These are phyloP conservation scores for Hyppa rectilinea DNA, from an alignment of 2,888 invertebrate species.

Conservation along the genomic window DNA sequence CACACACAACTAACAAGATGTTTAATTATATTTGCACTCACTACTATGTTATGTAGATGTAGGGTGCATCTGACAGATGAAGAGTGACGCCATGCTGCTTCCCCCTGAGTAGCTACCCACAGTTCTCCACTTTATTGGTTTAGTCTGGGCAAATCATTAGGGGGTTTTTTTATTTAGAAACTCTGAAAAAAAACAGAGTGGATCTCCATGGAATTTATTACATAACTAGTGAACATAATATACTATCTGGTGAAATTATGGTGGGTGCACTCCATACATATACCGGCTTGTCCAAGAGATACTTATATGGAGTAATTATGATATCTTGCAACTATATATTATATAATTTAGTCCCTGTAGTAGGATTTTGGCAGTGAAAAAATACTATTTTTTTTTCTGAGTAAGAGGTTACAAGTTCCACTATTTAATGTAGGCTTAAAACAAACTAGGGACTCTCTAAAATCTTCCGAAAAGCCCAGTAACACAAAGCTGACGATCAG, in stretches of 20 bases:
- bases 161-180: not conserved
- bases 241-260: not conserved
- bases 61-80: not conserved
- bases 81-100: slow-evolving; percentile 1
- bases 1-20: not conserved
- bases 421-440: not conserved
- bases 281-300: not conserved
- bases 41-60: not conserved
- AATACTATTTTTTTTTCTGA: not conserved
- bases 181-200: not conserved
- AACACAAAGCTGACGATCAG: not conserved
- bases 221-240: not conserved
- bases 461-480: not conserved
- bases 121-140: not conserved
- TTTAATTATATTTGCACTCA: not conserved
- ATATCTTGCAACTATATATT: not conserved
- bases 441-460: not conserved
- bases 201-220: not conserved
- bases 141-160: not conserved
- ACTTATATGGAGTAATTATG: not conserved
- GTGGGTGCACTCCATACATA: too few species aligned
- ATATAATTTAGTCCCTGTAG: too few species aligned
- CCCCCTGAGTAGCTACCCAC: not conserved
- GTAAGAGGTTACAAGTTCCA: not conserved
- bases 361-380: not conserved